Base-by-base conservation (phyloP, 2,113 vertebrate genomes). In the Rhinoptilus africanus region DNA sequence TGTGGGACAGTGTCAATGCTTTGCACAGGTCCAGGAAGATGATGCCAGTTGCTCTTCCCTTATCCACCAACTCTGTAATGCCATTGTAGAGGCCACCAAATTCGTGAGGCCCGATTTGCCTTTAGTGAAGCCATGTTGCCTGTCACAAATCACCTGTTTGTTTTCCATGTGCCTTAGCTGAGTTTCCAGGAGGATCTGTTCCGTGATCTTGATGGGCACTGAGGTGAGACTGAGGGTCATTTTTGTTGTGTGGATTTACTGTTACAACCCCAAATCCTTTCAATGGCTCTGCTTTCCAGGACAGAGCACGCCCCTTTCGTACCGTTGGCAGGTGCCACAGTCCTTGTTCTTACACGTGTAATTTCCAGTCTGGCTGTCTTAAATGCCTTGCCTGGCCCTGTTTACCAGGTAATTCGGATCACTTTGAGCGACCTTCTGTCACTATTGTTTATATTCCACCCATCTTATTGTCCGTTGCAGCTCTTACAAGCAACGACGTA, bases 251-350 rank as follows among this genome's bases (percentile, higher is more conserved):
- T 11, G 24, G 74, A 50, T 67, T 56, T 22, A 30, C 64, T 2
- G 1, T 5, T 7, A 28, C 10, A n/a, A 67, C 37, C 56, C 37
- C 62, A 35, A 30, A 50, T 4, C n/a, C 37, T 75, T 35, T 17
- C 13, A 2, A 16, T 23, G 45, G n/a, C 11, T 63, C 41, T 4
- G 12, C 53, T 20, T 15, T 19, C 54, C 69, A 19, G 67, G 30
- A 16, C 0, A 0, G 18, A 18, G 39, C 5, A 13, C 2, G 1
- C 8, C 41, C 41, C 56, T 6, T 53, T 37, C 73, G 32, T 7
- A 4, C 4, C 5, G 12, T 4, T 4, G n/a, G 18, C 24, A 6
- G 27, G 19, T n/a, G 6, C 30, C 26, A 4, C 6, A 0, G 12
- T 50, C 41, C 47, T 22, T 10, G 6, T 68, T 62, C 78, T 35